Conservation (phyloP, 2,113 vertebrate species). For the Tyrannus savana region DNA sequence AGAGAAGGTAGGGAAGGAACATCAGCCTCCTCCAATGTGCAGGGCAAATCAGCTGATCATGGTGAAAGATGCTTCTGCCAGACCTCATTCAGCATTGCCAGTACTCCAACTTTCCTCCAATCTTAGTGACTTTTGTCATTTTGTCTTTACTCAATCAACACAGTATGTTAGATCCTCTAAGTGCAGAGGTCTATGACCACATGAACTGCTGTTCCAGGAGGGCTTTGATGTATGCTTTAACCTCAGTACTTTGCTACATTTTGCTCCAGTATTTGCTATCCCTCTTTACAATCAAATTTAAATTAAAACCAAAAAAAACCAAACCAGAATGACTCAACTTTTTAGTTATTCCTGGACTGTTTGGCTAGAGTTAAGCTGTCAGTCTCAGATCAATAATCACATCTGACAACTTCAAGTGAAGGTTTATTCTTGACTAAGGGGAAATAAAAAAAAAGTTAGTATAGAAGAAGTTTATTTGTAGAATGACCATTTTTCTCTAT, state of each 20-base stretch:
- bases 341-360: background rate
- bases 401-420: background rate
- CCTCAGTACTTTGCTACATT: background rate
- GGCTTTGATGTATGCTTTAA: background rate
- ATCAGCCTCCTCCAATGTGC: background rate
- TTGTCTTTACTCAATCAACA: background rate
- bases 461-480: background rate
- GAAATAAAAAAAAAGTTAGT: slow-evolving; percentile 20
- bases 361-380: background rate
- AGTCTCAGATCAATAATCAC: background rate
- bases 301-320: background rate
- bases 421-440: background rate
- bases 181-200: background rate
- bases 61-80: background rate
- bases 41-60: background rate
- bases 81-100: background rate
- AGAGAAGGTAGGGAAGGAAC: background rate
- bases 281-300: background rate
- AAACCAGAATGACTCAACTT: background rate
- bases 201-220: background rate
- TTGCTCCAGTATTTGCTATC: background rate
- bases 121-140: background rate
- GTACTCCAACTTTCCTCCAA: background rate
- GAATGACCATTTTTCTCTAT: slow-evolving; percentile 4
- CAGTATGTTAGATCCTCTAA: background rate